Evolutionary conservation across 2,888 invertebrate species (phyloP), one percentile per base, ranked within the genome.

Genomic region (Tubulanus polymorphus): DNA sequence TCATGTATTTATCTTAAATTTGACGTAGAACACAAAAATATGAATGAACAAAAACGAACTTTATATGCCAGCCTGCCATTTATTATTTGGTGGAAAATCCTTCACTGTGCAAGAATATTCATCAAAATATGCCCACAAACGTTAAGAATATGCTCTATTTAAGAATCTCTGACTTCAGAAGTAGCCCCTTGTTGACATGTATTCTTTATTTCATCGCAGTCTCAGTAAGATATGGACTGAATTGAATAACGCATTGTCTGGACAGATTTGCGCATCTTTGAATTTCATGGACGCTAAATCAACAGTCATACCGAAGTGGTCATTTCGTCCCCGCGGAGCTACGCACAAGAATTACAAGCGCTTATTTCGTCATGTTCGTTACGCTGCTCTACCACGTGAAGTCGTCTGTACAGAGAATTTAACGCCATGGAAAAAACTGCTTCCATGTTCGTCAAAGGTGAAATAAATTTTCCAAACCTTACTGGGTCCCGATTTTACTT

Each of bases 391-490:
- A 59, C 94, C 97, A 0, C 84, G 92, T 63, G 99, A 99, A 83
- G 91, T 93, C 68, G 93, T 96, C 2, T 99, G 99, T 75, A 99
- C 97, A 0, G 99, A 99, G 82, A 99, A 99, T 82, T 82, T 99
- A 68, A 97, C 99, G 15, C 97, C 99, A 0, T 97, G 96, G 90
- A 93, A 94, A 72, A 99, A 97, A 76, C 81, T 99, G 3, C 79
- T 99, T 47, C 97, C 99, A 0, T 99, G 99, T 81, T 90, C 90
- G 78, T 88, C 73, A 29, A 73, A 76, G 73, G 81, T 81, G 56
- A 26, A 35, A 30, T n/a, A 15, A 27, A n/a, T n/a, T n/a, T n/a
- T n/a, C n/a, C n/a, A n/a, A n/a, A n/a, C n/a, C n/a, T n/a, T n/a
- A n/a, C n/a, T n/a, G n/a, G n/a, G n/a, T n/a, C n/a, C n/a, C n/a